These are phyloP conservation scores for Drosophila persimilis DNA, from an alignment of 1,140 invertebrate species.

Conservation along the genomic window DNA sequence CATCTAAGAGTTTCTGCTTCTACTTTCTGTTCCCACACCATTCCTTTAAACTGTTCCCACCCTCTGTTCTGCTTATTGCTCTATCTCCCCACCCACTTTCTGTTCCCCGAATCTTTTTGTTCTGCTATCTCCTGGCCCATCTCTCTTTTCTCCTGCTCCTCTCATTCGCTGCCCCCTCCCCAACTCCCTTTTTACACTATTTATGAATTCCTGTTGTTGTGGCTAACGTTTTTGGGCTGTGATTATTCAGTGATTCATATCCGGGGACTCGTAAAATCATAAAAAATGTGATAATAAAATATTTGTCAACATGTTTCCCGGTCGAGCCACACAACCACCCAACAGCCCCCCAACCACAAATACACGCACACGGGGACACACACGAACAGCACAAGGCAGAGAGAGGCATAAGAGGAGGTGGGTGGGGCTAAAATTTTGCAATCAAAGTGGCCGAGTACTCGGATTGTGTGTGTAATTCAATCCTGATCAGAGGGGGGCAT, in stretches of 20 bases:
- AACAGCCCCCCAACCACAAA: not conserved
- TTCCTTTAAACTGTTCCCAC: no score
- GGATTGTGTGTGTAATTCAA: constrained; percentile 81
- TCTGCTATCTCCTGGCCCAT: not conserved
- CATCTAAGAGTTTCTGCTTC: no score
- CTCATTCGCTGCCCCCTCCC: not conserved
- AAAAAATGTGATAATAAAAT: constrained; percentile 82
- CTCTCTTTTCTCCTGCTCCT: constrained; percentile 6
- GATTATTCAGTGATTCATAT: constrained; percentile 75
- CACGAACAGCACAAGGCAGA: not conserved
- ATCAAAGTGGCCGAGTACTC: constrained; percentile 77
- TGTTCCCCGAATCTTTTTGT: not conserved
- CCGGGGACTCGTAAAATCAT: constrained; percentile 80
- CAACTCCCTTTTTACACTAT: constrained; percentile 35
- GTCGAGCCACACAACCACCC: constrained; percentile 18
- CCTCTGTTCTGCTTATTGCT: not conserved
- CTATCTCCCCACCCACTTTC: not conserved
- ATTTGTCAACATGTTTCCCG: constrained; percentile 73
- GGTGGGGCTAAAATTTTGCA: constrained; percentile 57
- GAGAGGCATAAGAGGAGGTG: not conserved
- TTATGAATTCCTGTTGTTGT: constrained; percentile 52
- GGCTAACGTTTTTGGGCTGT: constrained; percentile 46
- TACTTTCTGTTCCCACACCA: no score
- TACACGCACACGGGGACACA: not conserved
- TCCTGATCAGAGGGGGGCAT: constrained; percentile 59